Conservation (phyloP, 2,888 invertebrate species). For the Gibbula magus region DNA sequence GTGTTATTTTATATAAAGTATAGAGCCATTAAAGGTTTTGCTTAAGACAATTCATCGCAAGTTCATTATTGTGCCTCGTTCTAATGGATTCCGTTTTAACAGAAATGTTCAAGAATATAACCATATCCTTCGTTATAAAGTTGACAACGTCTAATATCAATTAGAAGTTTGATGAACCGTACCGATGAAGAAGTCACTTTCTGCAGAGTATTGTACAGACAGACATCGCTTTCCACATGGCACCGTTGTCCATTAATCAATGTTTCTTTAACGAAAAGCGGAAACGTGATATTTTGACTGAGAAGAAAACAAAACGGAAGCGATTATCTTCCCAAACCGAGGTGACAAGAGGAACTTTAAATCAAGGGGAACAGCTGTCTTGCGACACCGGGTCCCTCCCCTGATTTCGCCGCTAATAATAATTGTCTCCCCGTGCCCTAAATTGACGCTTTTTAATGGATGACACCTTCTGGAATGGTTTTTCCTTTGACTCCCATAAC, state of each 20-base stretch:
- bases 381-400: not conserved
- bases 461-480: not conserved
- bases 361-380: slow-evolving; percentile 1
- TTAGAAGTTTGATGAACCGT: not conserved
- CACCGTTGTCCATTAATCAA: not conserved
- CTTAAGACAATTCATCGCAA: too few species aligned
- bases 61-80: too few species aligned
- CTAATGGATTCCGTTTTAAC: too few species aligned
- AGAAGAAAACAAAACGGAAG: not conserved
- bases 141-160: too few species aligned
- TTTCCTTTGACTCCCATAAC: not conserved
- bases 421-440: not conserved
- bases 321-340: not conserved
- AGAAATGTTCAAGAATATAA: too few species aligned
- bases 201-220: too few species aligned
- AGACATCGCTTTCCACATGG: not conserved
- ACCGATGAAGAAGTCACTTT: not conserved
- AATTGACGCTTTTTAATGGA: slow-evolving; percentile 8
- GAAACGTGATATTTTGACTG: not conserved
- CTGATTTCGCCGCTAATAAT: not conserved
- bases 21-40: too few species aligned
- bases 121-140: too few species aligned
- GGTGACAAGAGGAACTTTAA: not conserved
- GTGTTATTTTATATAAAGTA: too few species aligned
- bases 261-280: not conserved